These are phyloP conservation scores for Isichthys henryi DNA, from an alignment of 2,113 vertebrate species.

Conservation along the genomic window DNA sequence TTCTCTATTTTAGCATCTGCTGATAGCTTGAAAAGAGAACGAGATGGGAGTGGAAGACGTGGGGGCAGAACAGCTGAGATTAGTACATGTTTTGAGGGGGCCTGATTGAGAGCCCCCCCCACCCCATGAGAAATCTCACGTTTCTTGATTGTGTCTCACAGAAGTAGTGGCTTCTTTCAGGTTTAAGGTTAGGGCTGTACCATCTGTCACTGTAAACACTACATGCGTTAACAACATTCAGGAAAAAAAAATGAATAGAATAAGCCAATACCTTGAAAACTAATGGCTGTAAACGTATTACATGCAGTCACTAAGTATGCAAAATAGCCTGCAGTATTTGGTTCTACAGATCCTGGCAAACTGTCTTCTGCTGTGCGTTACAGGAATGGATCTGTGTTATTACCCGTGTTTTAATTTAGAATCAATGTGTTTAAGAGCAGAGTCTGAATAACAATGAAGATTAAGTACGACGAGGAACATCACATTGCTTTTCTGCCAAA, in stretches of 20 bases:
- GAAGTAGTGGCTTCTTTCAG: neutral
- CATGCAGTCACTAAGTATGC: neutral
- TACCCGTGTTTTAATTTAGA: neutral
- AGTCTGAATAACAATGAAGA: neutral
- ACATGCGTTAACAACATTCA: neutral
- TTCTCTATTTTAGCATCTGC: conserved; percentile 15
- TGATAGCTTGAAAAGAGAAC: conserved; percentile 24
- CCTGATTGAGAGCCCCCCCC: neutral
- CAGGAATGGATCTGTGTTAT: neutral
- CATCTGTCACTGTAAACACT: neutral
- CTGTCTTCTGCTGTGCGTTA: neutral
- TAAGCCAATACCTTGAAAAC: neutral
- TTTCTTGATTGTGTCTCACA: neutral
- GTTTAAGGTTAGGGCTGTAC: neutral
- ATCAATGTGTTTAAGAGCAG: neutral
- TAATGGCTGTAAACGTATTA: neutral
- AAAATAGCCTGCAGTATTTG: neutral
- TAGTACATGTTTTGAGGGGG: neutral
- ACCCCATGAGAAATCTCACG: neutral
- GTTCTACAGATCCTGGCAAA: neutral
- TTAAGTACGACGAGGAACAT: neutral
- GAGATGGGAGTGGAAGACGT: neutral
- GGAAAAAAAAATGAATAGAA: neutral
- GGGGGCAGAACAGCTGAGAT: neutral
- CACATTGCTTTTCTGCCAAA: neutral